Percentiles rank a stretch among this genome's conserved stretches.
Conservation (phyloP, 2,888 invertebrate genomes). For the Nudaria mundana region DNA sequence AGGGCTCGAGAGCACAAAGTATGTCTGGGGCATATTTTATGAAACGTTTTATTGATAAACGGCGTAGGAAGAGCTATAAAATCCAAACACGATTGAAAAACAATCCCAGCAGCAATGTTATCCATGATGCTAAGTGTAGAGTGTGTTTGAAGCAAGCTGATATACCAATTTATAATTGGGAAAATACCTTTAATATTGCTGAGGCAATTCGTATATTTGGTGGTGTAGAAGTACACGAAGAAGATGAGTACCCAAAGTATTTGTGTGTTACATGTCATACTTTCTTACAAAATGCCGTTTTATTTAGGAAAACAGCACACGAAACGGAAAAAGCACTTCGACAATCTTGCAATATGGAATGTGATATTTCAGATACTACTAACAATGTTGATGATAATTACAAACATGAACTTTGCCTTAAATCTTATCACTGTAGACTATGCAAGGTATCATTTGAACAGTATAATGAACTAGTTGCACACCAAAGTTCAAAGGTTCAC, state of each 20-base stretch:
- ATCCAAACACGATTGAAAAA: neutral
- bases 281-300: conserved; percentile 44
- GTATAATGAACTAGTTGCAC: conserved; percentile 29
- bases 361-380: conserved; percentile 3
- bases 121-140: conserved; percentile 38
- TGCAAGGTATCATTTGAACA: conserved; percentile 28
- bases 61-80: neutral
- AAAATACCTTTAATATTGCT: conserved; percentile 34
- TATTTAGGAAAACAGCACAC: conserved; percentile 49
- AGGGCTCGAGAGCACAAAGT: neutral
- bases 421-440: conserved; percentile 16
- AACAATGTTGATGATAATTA: conserved; percentile 2
- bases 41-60: conserved; percentile 8
- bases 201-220: conserved; percentile 48
- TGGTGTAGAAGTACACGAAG: conserved; percentile 40
- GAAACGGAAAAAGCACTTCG: conserved; percentile 40
- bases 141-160: conserved; percentile 54
- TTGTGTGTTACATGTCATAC: conserved; percentile 45
- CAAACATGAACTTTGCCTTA: neutral
- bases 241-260: conserved; percentile 47
- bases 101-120: neutral
- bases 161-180: conserved; percentile 41
- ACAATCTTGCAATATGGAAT: conserved; percentile 6
- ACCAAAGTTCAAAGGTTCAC: conserved; percentile 34
- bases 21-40: conserved; percentile 11